These are phyloP conservation scores for Pipa parva DNA, from an alignment of 2,113 vertebrate genomes.

Conservation along the genomic window DNA sequence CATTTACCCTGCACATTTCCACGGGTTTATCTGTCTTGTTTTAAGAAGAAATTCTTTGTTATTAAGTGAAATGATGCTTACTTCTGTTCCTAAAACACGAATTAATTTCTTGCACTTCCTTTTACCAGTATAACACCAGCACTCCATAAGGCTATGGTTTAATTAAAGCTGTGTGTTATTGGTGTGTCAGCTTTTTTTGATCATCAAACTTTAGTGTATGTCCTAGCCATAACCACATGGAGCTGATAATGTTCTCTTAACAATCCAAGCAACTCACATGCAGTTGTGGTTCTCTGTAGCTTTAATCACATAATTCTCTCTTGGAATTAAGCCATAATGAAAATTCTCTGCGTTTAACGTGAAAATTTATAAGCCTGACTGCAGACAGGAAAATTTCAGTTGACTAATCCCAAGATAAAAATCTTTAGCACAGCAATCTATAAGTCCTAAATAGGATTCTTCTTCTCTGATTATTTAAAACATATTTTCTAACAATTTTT, in stretches of 20 bases:
- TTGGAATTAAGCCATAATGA: slow-evolving; percentile 82
- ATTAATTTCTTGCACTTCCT: slow-evolving; percentile 96
- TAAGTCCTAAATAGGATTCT: slow-evolving; percentile 54
- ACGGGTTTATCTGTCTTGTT: slow-evolving; percentile 82
- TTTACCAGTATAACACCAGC: slow-evolving; percentile 47
- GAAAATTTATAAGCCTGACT: slow-evolving; percentile 67
- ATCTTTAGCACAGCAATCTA: slow-evolving; percentile 67
- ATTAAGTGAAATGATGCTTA: slow-evolving; percentile 87
- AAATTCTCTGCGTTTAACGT: slow-evolving; percentile 74
- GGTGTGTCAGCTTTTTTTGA: slow-evolving; percentile 47
- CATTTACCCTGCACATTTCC: slow-evolving; percentile 83
- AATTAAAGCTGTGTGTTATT: slow-evolving; percentile 7
- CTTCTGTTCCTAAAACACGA: slow-evolving; percentile 84
- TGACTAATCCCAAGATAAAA: slow-evolving; percentile 71
- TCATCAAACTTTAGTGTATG: slow-evolving; percentile 29
- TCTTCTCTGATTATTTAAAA: slow-evolving; percentile 18
- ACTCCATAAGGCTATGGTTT: slow-evolving; percentile 31
- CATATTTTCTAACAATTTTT: no score
- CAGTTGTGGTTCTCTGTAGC: slow-evolving; percentile 54
- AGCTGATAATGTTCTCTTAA: slow-evolving; percentile 19
- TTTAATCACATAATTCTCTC: slow-evolving; percentile 72
- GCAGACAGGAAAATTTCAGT: slow-evolving; percentile 60
- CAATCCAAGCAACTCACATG: slow-evolving; percentile 45
- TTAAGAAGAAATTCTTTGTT: slow-evolving; percentile 85
- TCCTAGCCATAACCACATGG: slow-evolving; percentile 13